Conservation (phyloP, 2,113 vertebrate genomes). For the Gallinago media region DNA sequence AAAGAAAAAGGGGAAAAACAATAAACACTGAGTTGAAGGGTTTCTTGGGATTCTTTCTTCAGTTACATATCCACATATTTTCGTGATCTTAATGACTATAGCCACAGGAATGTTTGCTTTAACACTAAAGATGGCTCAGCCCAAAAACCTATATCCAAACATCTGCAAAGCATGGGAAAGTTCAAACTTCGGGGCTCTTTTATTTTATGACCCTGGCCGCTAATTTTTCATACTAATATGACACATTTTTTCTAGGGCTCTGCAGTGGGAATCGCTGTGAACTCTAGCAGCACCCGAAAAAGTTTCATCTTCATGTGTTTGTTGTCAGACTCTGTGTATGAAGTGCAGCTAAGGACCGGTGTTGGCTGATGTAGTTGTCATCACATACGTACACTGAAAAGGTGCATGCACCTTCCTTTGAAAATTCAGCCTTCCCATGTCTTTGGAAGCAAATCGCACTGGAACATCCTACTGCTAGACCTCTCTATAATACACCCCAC, state of each 20-base stretch:
- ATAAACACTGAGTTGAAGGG: conserved; percentile 56
- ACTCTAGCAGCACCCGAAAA: not conserved
- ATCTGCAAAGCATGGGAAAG: conserved; percentile 67
- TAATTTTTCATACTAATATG: conserved; percentile 57
- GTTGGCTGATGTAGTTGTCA: not conserved
- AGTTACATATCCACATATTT: conserved; percentile 53
- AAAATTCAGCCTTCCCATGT: not conserved
- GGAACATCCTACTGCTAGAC: not conserved
- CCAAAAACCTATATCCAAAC: conserved; percentile 59
- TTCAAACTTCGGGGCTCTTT: conserved; percentile 37
- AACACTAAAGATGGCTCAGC: conserved; percentile 64
- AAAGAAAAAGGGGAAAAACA: conserved; percentile 71
- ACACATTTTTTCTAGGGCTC: conserved; percentile 42
- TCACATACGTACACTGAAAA: not conserved
- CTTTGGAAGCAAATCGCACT: not conserved
- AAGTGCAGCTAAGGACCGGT: conserved; percentile 8
- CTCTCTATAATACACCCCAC: not conserved
- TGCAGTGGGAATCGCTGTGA: conserved; percentile 19
- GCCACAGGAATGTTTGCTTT: conserved; percentile 72
- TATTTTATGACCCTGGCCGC: conserved; percentile 21
- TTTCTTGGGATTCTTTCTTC: conserved; percentile 66
- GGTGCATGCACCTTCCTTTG: not conserved
- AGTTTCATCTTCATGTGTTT: not conserved
- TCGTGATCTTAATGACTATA: conserved; percentile 70
- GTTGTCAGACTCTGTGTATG: not conserved